Conservation (phyloP, 37 sponge, comb jelly and placozoan species). For the Chondrosia reniformis region DNA sequence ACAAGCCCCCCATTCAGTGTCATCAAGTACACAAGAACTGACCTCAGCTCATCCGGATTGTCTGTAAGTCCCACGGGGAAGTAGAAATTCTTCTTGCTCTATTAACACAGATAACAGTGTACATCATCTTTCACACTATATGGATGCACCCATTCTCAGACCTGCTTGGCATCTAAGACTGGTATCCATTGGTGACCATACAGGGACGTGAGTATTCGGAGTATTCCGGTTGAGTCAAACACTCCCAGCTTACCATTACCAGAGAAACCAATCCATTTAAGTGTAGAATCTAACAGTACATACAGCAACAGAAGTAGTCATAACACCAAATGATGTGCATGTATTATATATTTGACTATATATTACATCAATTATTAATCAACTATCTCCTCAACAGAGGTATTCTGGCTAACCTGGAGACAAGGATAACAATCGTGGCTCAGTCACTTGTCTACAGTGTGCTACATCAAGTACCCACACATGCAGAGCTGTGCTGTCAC, state of each 20-base stretch:
- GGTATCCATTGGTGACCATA: constrained; percentile 52
- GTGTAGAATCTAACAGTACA: not conserved
- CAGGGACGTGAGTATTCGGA: constrained; percentile 34
- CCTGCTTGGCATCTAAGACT: constrained; percentile 46
- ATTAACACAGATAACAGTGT: not conserved
- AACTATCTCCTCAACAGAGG: too few relatives aligned
- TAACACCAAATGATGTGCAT: too few relatives aligned
- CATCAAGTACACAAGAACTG: not conserved
- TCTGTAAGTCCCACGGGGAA: constrained; percentile 73
- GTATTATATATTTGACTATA: too few relatives aligned
- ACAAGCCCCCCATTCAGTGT: not conserved
- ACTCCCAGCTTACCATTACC: constrained; percentile 39
- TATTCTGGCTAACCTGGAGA: too few relatives aligned
- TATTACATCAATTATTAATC: too few relatives aligned
- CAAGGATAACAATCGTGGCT: too few relatives aligned
- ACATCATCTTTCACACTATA: not conserved
- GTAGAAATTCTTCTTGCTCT: constrained; percentile 49
- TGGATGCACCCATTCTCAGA: not conserved
- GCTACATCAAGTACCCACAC: too few relatives aligned
- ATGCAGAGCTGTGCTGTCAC: too few relatives aligned
- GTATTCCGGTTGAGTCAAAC: constrained; percentile 67
- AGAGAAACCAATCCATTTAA: constrained; percentile 41
- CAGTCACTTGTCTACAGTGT: too few relatives aligned
- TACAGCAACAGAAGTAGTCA: not conserved
- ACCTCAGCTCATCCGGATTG: constrained; percentile 67